Evolutionary conservation across 2,797 vertebrate genomes (phyloP).

Genomic region (Acanthurus leucopareius): DNA sequence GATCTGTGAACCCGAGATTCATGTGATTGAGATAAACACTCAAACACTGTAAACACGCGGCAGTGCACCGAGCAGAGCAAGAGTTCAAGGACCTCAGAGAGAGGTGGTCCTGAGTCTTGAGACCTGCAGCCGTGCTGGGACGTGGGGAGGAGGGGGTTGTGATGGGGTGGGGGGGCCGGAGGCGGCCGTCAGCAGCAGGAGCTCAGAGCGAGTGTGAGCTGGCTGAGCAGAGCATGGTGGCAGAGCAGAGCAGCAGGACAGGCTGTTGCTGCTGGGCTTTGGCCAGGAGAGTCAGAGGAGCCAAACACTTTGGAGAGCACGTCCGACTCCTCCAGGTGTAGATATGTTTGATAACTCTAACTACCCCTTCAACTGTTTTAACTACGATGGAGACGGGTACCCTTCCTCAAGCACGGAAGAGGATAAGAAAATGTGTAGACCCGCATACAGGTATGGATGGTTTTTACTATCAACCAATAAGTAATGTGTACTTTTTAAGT

Average conservation of each 20-base stretch:
- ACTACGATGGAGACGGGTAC: slow-evolving; percentile 95
- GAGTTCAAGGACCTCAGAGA: slow-evolving; percentile 11
- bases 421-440: slow-evolving; percentile 94
- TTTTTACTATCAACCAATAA: neutral
- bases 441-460: slow-evolving; percentile 93
- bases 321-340: slow-evolving; percentile 42
- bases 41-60: neutral
- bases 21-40: neutral
- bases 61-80: neutral
- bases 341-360: slow-evolving; percentile 97
- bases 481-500: neutral
- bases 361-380: slow-evolving; percentile 99
- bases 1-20: neutral
- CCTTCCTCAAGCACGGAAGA: slow-evolving; percentile 92
- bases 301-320: slow-evolving; percentile 14
- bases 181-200: slow-evolving; percentile 63
- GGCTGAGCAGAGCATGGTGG: slow-evolving; percentile 71
- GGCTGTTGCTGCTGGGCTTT: slow-evolving; percentile 63
- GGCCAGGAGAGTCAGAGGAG: slow-evolving; percentile 52
- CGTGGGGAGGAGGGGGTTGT: slow-evolving; percentile 3
- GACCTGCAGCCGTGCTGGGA: slow-evolving; percentile 48
- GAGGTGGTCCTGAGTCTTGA: slow-evolving; percentile 8
- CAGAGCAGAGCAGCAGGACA: slow-evolving; percentile 65
- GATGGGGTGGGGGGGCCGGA: slow-evolving; percentile 37
- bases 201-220: slow-evolving; percentile 64